Conservation (phyloP, 1,140 invertebrate species). For the Nephila pilipes region DNA sequence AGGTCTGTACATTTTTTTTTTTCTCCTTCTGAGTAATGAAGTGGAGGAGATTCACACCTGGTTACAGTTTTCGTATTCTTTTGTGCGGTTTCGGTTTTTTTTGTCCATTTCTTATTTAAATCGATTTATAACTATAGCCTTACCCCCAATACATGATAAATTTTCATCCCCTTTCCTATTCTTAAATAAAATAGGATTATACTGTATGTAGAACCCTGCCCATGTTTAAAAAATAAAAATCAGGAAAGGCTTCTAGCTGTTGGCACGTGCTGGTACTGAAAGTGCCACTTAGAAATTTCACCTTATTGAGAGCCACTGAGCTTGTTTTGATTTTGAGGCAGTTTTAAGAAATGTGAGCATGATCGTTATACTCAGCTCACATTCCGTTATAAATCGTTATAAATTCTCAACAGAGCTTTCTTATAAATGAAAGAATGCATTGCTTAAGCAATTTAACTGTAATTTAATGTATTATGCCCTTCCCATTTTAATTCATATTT, state of each 20-base stretch:
- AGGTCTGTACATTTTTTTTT: conserved; percentile 25
- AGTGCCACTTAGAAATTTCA: background rate
- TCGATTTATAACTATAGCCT: conserved; percentile 34
- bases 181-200: conserved; percentile 1
- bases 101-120: conserved; percentile 45
- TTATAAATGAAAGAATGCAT: no score
- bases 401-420: no score
- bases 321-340: background rate
- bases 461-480: no score
- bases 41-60: conserved; percentile 49
- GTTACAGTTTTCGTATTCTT: conserved; percentile 20
- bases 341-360: no score
- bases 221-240: conserved; percentile 18
- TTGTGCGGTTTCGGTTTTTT: conserved; percentile 5
- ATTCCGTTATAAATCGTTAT: no score
- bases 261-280: conserved; percentile 14
- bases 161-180: conserved; percentile 37
- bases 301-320: background rate
- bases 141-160: conserved; percentile 41
- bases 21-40: conserved; percentile 21
- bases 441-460: no score
- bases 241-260: background rate
- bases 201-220: conserved; percentile 7
- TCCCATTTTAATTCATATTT: no score
- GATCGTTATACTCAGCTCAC: no score